A percentile compares a stretch with the other conserved stretches of the same genome.
phyloP scores from a whole-genome alignment of 1,140 invertebrate genomes.

The Palaemon carinicauda region DNA sequence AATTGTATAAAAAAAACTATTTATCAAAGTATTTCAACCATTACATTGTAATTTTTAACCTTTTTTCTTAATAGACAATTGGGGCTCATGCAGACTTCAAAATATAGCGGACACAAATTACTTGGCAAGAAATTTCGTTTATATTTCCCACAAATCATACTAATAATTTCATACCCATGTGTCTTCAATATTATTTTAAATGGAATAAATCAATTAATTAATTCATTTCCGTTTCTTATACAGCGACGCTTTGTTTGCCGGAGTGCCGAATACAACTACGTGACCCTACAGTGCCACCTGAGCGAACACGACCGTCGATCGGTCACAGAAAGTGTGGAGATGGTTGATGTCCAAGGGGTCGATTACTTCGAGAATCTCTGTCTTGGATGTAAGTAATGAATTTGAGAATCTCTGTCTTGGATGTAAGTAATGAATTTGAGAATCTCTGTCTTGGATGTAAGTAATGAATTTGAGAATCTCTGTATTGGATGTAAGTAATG shows the following conservation, averaged over 20 bases:
- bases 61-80: neutral
- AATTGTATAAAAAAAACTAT: no score
- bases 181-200: no score
- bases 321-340: slow-evolving; percentile 78
- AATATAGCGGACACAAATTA: no score
- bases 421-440: no score
- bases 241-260: slow-evolving; percentile 88
- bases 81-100: no score
- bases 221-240: no score
- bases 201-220: no score
- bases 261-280: slow-evolving; percentile 93
- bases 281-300: slow-evolving; percentile 87
- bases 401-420: neutral
- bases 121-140: neutral
- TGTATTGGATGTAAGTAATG: no score
- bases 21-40: no score
- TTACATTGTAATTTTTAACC: neutral
- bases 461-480: no score
- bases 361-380: slow-evolving; percentile 97
- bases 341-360: slow-evolving; percentile 87
- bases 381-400: slow-evolving; percentile 73
- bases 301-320: slow-evolving; percentile 88
- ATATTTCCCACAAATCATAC: neutral
- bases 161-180: no score
- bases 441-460: no score